Conservation (phyloP, 2,888 invertebrate genomes). For the Strigamia transsilvanica region DNA sequence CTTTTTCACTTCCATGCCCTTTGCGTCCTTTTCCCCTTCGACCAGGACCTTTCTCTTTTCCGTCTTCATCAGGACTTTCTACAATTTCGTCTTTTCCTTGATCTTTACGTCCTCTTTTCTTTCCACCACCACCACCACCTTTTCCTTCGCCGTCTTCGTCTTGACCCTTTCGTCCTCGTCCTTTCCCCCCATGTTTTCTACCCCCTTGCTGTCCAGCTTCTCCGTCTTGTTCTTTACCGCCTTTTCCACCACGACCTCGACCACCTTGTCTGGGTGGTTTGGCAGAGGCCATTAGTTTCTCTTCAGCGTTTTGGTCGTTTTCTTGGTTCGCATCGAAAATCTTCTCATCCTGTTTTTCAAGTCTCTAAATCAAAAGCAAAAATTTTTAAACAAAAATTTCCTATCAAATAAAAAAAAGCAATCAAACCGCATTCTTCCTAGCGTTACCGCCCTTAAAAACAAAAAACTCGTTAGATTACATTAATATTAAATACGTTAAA, state of each 20-base stretch:
- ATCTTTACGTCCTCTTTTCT: not conserved
- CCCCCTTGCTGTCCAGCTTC: too few species aligned
- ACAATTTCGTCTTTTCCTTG: not conserved
- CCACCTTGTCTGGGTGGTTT: not conserved
- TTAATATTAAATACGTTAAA: not conserved
- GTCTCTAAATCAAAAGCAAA: not conserved
- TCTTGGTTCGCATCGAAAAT: conserved; percentile 5
- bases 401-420: not conserved
- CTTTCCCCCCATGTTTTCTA: not conserved
- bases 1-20: not conserved
- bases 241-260: not conserved
- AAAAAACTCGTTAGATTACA: too few species aligned
- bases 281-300: not conserved
- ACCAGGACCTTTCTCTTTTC: too few species aligned
- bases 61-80: not conserved
- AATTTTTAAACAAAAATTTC: not conserved
- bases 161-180: not conserved
- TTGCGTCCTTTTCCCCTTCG: too few species aligned
- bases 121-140: not conserved
- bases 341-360: not conserved
- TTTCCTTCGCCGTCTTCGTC: not conserved
- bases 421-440: not conserved
- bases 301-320: not conserved
- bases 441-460: not conserved
- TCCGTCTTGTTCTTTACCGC: not conserved